A percentile compares a stretch with the other conserved stretches of the same genome.
Evolutionary conservation across 2,113 vertebrate species (phyloP).

Genomic region (Capricornis sumatraensis): DNA sequence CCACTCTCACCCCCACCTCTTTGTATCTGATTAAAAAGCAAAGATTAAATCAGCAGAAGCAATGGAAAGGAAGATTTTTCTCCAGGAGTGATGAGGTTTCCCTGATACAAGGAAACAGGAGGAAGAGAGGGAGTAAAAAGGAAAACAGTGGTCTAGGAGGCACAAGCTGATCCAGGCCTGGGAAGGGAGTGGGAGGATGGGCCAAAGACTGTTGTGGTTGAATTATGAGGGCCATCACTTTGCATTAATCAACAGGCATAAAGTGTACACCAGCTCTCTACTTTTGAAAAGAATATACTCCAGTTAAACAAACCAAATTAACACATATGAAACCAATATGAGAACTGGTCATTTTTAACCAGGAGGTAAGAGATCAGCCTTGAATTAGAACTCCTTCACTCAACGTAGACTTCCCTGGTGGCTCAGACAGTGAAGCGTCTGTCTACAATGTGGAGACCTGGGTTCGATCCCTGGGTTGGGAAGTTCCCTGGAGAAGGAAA

Average conservation of each 20-base stretch:
- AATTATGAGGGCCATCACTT: neutral
- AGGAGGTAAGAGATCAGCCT: neutral
- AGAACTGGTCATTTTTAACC: neutral
- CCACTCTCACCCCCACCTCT: neutral
- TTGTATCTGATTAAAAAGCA: slow-evolving; percentile 50
- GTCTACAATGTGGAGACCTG: no score
- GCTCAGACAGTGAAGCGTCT: no score
- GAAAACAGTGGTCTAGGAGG: neutral
- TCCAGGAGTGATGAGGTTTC: neutral
- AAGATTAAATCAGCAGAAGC: slow-evolving; percentile 42
- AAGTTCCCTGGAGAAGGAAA: no score
- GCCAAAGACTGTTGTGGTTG: neutral
- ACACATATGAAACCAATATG: neutral
- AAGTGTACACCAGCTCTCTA: neutral
- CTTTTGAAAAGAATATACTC: neutral
- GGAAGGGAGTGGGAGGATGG: neutral
- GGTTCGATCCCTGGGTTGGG: no score
- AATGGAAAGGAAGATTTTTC: neutral
- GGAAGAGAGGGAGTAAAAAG: neutral
- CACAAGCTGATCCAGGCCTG: neutral
- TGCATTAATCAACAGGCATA: neutral
- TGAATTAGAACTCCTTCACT: neutral
- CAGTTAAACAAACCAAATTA: neutral
- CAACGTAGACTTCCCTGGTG: no score
- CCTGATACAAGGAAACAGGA: neutral